Conservation (phyloP, 1,140 invertebrate genomes). For the Diabrotica undecimpunctata region DNA sequence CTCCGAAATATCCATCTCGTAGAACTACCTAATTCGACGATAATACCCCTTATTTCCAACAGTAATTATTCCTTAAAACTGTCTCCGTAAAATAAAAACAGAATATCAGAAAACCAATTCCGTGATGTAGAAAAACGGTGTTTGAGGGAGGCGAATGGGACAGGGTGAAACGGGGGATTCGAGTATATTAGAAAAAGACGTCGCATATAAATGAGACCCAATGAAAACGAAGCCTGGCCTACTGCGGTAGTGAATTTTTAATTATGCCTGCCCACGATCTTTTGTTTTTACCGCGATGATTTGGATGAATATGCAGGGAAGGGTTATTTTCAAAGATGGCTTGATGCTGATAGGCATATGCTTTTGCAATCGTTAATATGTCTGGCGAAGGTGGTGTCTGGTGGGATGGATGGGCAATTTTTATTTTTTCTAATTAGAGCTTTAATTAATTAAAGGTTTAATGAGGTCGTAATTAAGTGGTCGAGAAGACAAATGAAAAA, state of each 20-base stretch:
- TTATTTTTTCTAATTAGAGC: not conserved
- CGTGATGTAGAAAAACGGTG: not conserved
- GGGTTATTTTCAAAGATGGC: conserved; percentile 22
- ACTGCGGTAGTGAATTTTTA: conserved; percentile 41
- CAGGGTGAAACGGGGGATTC: not conserved
- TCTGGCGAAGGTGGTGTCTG: not conserved
- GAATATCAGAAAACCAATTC: conserved; percentile 7
- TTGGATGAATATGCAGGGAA: conserved; percentile 23
- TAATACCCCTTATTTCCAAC: too few relatives aligned
- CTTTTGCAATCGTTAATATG: conserved; percentile 5
- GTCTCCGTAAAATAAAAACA: not conserved
- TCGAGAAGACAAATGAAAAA: not conserved
- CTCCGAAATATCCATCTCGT: too few relatives aligned
- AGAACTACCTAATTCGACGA: too few relatives aligned
- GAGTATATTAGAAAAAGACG: conserved; percentile 15
- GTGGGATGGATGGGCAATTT: not conserved
- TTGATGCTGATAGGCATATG: conserved; percentile 17
- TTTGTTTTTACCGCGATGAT: conserved; percentile 43
- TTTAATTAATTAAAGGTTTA: conserved; percentile 3
- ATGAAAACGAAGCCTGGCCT: conserved; percentile 21
- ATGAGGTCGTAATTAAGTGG: not conserved
- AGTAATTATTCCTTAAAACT: too few relatives aligned
- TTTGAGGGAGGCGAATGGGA: not conserved
- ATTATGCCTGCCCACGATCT: conserved; percentile 44
- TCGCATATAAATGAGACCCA: conserved; percentile 16